Evolutionary conservation across 2,797 vertebrate species (phyloP).

Genomic region (Borostomias antarcticus): DNA sequence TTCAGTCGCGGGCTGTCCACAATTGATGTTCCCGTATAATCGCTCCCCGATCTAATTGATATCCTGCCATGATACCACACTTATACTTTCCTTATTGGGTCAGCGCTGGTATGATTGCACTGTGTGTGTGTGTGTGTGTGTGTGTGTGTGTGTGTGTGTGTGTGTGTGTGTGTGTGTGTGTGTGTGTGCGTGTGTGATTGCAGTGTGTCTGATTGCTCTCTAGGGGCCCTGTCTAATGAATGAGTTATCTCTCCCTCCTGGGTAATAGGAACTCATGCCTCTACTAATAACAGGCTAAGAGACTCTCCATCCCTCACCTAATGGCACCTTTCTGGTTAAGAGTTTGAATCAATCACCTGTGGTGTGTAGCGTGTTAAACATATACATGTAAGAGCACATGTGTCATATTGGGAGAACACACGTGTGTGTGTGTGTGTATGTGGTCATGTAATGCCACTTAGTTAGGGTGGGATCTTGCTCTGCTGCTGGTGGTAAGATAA

Average conservation of each 20-base stretch:
- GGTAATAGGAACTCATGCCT: conserved; percentile 59
- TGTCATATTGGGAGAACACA: not conserved
- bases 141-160: conserved; percentile 15
- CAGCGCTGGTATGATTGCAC: conserved; percentile 26
- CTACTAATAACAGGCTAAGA: conserved; percentile 61
- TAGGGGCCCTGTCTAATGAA: conserved; percentile 58
- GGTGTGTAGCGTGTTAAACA: conserved; percentile 46
- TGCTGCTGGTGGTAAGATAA: too few relatives aligned
- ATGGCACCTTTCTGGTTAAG: conserved; percentile 55
- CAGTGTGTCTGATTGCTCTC: conserved; percentile 51
- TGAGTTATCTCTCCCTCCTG: conserved; percentile 44
- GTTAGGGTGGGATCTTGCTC: conserved; percentile 11
- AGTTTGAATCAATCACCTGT: conserved; percentile 59
- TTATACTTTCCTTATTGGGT: conserved; percentile 62
- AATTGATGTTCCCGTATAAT: conserved; percentile 65
- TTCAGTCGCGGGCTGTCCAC: conserved; percentile 52
- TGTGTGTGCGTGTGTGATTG: conserved; percentile 29
- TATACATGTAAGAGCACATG: conserved; percentile 19
- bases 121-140: not conserved
- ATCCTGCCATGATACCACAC: conserved; percentile 40
- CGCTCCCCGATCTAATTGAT: conserved; percentile 64
- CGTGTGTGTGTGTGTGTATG: too few relatives aligned
- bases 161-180: not conserved
- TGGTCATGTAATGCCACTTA: conserved; percentile 5
- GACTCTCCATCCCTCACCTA: conserved; percentile 55